Conservation (phyloP, 2,113 vertebrate species). For the Synodontis membranacea region DNA sequence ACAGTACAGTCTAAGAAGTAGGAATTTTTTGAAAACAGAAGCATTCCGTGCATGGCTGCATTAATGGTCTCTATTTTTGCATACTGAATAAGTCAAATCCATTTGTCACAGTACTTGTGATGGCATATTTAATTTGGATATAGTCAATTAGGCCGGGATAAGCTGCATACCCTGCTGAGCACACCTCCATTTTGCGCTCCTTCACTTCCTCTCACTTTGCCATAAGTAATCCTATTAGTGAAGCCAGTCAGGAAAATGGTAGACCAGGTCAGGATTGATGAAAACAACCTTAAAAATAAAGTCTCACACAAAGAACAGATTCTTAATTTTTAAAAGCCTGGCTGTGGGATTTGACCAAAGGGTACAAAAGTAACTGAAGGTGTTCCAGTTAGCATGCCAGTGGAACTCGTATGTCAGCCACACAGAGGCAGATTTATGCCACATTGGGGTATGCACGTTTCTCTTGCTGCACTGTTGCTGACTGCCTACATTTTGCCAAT, state of each 20-base stretch:
- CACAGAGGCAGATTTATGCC: slow-evolving; percentile 95
- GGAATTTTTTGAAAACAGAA: slow-evolving; percentile 49
- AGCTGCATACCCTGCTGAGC: slow-evolving; percentile 94
- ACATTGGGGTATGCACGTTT: slow-evolving; percentile 94
- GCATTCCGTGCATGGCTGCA: slow-evolving; percentile 86
- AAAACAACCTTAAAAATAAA: slow-evolving; percentile 63
- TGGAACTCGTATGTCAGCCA: slow-evolving; percentile 95
- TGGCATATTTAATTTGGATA: slow-evolving; percentile 99
- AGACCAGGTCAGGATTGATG: slow-evolving; percentile 64
- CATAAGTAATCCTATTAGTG: slow-evolving; percentile 98
- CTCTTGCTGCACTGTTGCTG: slow-evolving; percentile 88
- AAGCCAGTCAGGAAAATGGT: slow-evolving; percentile 76
- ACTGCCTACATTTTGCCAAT: slow-evolving; percentile 99
- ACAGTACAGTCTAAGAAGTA: slow-evolving; percentile 31
- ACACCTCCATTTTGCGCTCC: slow-evolving; percentile 98
- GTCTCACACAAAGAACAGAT: slow-evolving; percentile 61
- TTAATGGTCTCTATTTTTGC: slow-evolving; percentile 99
- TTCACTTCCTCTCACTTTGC: slow-evolving; percentile 85
- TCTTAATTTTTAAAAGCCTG: slow-evolving; percentile 68
- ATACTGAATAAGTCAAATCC: slow-evolving; percentile 99
- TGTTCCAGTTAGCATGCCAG: slow-evolving; percentile 88
- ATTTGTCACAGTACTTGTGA: slow-evolving; percentile 99
- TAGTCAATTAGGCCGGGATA: slow-evolving; percentile 99
- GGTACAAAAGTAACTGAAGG: slow-evolving; percentile 71
- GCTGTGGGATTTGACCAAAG: slow-evolving; percentile 77